Conservation (phyloP, 2,888 invertebrate species). For the Syrista parreyssii region DNA sequence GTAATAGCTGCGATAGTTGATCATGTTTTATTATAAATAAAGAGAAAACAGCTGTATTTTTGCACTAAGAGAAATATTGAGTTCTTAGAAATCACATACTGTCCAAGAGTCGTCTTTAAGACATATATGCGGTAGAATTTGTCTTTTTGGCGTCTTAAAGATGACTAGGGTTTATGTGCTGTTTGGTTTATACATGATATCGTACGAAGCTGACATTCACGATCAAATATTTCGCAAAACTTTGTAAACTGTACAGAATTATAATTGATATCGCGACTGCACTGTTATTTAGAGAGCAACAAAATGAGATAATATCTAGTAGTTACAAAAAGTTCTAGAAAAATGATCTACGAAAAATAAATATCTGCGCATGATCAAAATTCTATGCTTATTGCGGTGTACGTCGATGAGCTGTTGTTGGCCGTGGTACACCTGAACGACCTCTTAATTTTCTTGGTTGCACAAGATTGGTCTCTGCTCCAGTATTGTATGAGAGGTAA, state of each 20-base stretch:
- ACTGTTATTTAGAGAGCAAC: conserved; percentile 8
- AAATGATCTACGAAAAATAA: not conserved
- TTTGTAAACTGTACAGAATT: not conserved
- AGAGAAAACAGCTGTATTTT: not conserved
- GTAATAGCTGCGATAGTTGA: not conserved
- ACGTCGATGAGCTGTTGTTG: conserved; percentile 67
- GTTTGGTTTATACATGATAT: not conserved
- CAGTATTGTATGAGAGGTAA: conserved; percentile 74
- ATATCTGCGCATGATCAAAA: not conserved
- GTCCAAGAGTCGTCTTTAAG: not conserved
- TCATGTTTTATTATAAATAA: not conserved
- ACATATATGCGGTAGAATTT: not conserved
- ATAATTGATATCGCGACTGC: not conserved
- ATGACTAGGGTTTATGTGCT: not conserved
- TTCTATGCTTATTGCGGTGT: conserved; percentile 48
- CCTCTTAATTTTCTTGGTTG: conserved; percentile 70
- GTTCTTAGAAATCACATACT: not conserved
- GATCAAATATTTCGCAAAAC: not conserved
- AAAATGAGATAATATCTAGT: conserved; percentile 9
- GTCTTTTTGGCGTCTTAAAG: not conserved
- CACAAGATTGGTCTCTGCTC: conserved; percentile 65
- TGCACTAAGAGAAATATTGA: not conserved
- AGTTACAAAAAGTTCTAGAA: conserved; percentile 4
- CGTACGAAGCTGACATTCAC: not conserved
- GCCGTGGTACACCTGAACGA: conserved; percentile 69